Base-by-base conservation (phyloP, 1,140 invertebrate species). In the Nephila pilipes region DNA sequence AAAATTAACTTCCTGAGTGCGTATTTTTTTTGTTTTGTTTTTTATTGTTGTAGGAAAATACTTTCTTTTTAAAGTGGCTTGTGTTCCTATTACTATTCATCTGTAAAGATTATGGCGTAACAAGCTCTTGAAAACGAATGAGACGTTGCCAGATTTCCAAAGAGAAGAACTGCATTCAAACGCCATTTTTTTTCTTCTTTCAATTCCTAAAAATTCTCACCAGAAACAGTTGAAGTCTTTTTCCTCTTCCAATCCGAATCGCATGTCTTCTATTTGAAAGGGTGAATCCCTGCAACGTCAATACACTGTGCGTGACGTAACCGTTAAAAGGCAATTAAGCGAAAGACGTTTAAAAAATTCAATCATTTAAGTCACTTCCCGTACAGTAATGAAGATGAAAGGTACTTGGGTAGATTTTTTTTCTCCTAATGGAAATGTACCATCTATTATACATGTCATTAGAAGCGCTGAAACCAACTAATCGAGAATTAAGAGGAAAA, bases 321-420 rank as follows among this genome's bases (percentile, higher is more conserved):
- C 54, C 65, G 54, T 90, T 90, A 90, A 90, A 90, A 79, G 88
- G 65, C 88, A 90, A 80, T 90, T 80, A 90, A 79, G 5, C 25
- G 88, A 16, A 36, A 10, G 36, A 80, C 38, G 25, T 57, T 90
- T 90, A 80, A 69, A 88, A 90, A 69, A 69, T 69, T 69, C 29
- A 69, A 88, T n/a, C 87, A 69, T 88, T 88, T 88, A 88, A 88
- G 63, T 46, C 46, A 69, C 57, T 69, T 79, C 36, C 36, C 38
- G 65, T 38, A 58, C 54, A 57, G 69, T 79, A 90, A 88, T 88
- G 69, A 69, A 79, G 88, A 80, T 75, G 63, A 80, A 90, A 90
- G 20, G 88, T 90, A 58, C 65, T 90, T 88, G 54, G 38, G n/a
- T 18, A n/a, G n/a, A 32, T n/a, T 29, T 38, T 46, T 22, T 18